Conservation (phyloP, 2,113 vertebrate genomes). For the Albula glossodonta region DNA sequence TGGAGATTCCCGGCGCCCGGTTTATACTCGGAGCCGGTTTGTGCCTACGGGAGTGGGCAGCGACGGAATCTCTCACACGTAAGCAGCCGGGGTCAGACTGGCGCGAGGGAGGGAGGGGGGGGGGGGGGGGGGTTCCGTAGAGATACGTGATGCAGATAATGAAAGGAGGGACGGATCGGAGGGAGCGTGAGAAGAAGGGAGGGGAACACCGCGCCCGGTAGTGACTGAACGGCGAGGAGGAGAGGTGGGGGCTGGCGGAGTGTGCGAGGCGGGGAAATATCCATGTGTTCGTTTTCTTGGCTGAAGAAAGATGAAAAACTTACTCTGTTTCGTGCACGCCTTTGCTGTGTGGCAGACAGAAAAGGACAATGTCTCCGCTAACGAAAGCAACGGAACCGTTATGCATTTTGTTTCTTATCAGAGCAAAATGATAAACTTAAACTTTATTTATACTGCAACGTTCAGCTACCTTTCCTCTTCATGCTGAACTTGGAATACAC, state of each 20-base stretch:
- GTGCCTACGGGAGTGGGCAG: constrained; percentile 74
- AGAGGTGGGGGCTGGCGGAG: neutral
- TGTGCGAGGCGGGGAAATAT: constrained; percentile 14
- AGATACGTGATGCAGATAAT: constrained; percentile 2
- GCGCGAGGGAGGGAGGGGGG: constrained; percentile 67
- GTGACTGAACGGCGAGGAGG: constrained; percentile 18
- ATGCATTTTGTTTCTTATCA: too few species aligned
- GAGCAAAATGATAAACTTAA: too few species aligned
- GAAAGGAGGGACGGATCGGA: neutral
- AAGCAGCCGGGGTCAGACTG: constrained; percentile 65
- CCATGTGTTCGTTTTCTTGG: constrained; percentile 14
- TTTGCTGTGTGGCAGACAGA: constrained; percentile 5
- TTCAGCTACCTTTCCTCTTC: too few species aligned
- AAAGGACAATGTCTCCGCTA: neutral
- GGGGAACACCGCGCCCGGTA: neutral
- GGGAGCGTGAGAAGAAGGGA: neutral
- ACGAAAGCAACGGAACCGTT: neutral
- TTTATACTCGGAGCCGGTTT: constrained; percentile 65
- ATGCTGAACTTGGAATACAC: too few species aligned
- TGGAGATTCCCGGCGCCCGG: constrained; percentile 43
- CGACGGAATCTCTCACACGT: constrained; percentile 74
- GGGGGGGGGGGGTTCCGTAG: constrained; percentile 60
- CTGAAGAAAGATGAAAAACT: neutral
- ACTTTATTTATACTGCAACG: too few species aligned
- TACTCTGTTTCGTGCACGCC: constrained; percentile 15